A percentile compares a stretch with the other conserved stretches of the same genome.
Conservation (phyloP, 92 coral and sea anemone species). For the Heteractis magnifica region DNA sequence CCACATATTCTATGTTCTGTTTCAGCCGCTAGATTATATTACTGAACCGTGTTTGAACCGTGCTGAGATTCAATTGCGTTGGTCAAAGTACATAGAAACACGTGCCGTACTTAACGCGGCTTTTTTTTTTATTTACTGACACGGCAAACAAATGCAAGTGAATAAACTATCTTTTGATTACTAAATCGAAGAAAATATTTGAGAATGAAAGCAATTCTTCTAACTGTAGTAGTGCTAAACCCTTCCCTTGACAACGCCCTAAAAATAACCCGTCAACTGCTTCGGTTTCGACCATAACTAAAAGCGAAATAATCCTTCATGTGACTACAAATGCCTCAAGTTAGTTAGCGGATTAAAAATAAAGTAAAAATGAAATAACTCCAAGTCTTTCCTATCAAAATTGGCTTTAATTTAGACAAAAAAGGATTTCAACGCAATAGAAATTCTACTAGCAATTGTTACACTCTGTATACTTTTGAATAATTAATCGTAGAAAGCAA, state of each 20-base stretch:
- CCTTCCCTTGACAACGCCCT: not conserved
- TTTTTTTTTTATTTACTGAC: not conserved
- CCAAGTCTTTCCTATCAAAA: not conserved
- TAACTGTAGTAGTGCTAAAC: not conserved
- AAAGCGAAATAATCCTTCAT: not conserved
- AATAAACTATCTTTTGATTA: not conserved
- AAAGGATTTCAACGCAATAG: not conserved
- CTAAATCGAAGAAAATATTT: not conserved
- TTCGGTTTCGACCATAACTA: not conserved
- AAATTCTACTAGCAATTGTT: not conserved
- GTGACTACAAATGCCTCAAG: not conserved
- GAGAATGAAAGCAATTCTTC: not conserved
- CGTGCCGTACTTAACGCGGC: not conserved
- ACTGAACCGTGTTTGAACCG: too few species aligned
- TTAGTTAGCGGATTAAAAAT: not conserved
- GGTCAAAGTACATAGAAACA: not conserved
- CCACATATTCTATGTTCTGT: too few species aligned
- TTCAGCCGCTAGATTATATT: too few species aligned
- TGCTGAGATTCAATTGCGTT: too few species aligned
- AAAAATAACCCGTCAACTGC: not conserved
- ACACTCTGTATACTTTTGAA: not conserved
- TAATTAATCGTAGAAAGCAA: not conserved
- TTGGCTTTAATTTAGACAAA: not conserved
- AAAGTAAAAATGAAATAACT: not conserved
- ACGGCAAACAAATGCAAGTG: not conserved